Base-by-base conservation (phyloP, 2,113 vertebrate species). In the Rhynchomys soricoides region DNA sequence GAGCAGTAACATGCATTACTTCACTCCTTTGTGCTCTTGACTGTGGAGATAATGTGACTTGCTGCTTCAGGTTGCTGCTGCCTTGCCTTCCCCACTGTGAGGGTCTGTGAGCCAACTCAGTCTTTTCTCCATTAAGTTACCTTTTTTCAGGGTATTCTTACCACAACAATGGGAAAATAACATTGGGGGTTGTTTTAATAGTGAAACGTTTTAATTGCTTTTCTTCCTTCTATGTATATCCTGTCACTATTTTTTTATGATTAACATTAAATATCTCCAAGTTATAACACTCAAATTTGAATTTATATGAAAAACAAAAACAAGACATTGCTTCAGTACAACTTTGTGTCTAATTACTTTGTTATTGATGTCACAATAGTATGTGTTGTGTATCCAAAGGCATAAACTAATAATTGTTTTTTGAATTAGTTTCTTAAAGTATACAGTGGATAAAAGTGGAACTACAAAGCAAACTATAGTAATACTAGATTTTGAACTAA, bases 201-300 rank as follows among this genome's bases (percentile, higher is more conserved):
- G 24, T 71, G 40, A 86, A 34, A 89, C 43, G 29, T 90, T 93
- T 90, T 90, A 90, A 57, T 90, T 86, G 82, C 57, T 62, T 64
- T 85, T 64, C 26, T 85, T 85, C 24, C 57, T 62, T 43, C 45
- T 85, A 43, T 22, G 22, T 57, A 19, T 57, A 81, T 45, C 15
- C 15, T 31, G 15, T 85, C 15, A 45, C 57, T 64, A 31, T 45
- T 85, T 85, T 64, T 40, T 31, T 85, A 64, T 31, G 57, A 64
- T 85, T 45, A 85, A 64, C n/a, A 43, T 62, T 43, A 26, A 83
- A 43, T 9, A 45, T 85, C 57, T 83, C 24, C 52, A 83, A 83
- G 81, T 83, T 43, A 26, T 43, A 43, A 62, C 24, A 83, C 55
- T 62, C 55, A 43, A 83, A 83, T 43, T 31, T 86, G 59, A 86